A percentile compares a stretch with the other conserved stretches of the same genome.
Evolutionary conservation across 2,888 invertebrate species (phyloP).

Genomic region (Aphodius sticticus): DNA sequence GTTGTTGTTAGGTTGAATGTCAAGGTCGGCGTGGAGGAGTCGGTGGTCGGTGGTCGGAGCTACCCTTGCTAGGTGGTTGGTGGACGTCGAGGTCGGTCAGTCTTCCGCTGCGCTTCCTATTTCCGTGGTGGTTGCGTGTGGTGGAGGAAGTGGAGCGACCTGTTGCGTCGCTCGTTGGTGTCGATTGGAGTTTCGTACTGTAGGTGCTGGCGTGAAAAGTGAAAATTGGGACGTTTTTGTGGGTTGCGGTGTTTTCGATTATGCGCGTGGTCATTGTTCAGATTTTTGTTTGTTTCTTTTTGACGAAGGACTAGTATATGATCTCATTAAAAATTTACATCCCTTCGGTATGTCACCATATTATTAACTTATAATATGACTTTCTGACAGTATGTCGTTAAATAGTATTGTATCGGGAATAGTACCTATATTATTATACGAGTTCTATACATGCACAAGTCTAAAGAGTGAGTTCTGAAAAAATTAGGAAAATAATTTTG

Average conservation of each 20-base stretch:
- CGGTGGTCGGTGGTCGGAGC: background rate
- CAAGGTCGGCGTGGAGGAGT: background rate
- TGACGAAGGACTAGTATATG: too few relatives aligned
- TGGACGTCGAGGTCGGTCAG: slow-evolving; percentile 16
- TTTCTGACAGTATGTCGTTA: too few relatives aligned
- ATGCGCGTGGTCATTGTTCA: background rate
- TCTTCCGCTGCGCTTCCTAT: slow-evolving; percentile 14
- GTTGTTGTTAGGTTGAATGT: background rate
- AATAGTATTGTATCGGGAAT: too few relatives aligned
- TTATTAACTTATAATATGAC: too few relatives aligned
- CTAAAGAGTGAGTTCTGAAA: too few relatives aligned
- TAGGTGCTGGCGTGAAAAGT: background rate
- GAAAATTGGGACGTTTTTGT: background rate
- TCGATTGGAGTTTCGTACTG: background rate
- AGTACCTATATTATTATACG: too few relatives aligned
- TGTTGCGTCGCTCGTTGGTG: background rate
- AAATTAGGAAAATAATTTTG: too few relatives aligned
- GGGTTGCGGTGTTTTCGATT: background rate
- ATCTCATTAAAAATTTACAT: too few relatives aligned
- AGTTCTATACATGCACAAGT: too few relatives aligned
- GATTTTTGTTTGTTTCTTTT: too few relatives aligned
- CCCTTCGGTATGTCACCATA: too few relatives aligned
- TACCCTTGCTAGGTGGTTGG: slow-evolving; percentile 18
- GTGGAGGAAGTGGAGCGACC: background rate
- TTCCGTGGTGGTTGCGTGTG: slow-evolving; percentile 9